Evolutionary conservation across 2,797 vertebrate species (phyloP).

Genomic region (Sebastes cheni): DNA sequence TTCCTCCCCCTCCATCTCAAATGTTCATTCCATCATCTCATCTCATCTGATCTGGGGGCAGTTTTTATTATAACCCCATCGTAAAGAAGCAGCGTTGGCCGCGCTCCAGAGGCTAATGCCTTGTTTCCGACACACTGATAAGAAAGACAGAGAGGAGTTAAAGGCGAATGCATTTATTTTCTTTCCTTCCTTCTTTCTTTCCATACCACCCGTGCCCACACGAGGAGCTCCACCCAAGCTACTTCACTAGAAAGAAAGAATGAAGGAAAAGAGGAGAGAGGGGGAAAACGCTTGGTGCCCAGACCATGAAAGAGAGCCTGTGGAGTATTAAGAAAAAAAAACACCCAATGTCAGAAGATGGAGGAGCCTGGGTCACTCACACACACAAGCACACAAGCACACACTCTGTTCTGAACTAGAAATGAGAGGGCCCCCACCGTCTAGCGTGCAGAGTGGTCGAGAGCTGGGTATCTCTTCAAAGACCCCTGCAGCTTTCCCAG

Average conservation of each 20-base stretch:
- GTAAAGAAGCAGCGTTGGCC: slow-evolving; percentile 50
- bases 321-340: slow-evolving; percentile 51
- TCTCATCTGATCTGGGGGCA: slow-evolving; percentile 61
- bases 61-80: slow-evolving; percentile 63
- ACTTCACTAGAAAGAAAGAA: slow-evolving; percentile 40
- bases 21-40: slow-evolving; percentile 67
- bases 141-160: slow-evolving; percentile 21
- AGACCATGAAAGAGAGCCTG: slow-evolving; percentile 68
- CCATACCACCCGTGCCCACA: slow-evolving; percentile 34
- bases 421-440: slow-evolving; percentile 54
- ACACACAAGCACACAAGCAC: slow-evolving; percentile 2
- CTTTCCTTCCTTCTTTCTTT: slow-evolving; percentile 12
- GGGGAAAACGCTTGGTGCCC: slow-evolving; percentile 35
- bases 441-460: slow-evolving; percentile 56
- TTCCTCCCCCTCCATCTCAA: slow-evolving; percentile 13
- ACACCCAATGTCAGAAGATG: slow-evolving; percentile 49
- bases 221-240: slow-evolving; percentile 49
- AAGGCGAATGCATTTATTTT: not conserved
- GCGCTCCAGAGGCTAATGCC: slow-evolving; percentile 60
- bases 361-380: slow-evolving; percentile 33
- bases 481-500: slow-evolving; percentile 79
- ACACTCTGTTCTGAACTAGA: slow-evolving; percentile 26
- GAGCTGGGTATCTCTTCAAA: slow-evolving; percentile 76
- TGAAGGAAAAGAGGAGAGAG: slow-evolving; percentile 28
- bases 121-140: slow-evolving; percentile 66